These are phyloP conservation scores for Streptopelia turtur DNA, from an alignment of 2,797 vertebrate genomes.

Conservation along the genomic window DNA sequence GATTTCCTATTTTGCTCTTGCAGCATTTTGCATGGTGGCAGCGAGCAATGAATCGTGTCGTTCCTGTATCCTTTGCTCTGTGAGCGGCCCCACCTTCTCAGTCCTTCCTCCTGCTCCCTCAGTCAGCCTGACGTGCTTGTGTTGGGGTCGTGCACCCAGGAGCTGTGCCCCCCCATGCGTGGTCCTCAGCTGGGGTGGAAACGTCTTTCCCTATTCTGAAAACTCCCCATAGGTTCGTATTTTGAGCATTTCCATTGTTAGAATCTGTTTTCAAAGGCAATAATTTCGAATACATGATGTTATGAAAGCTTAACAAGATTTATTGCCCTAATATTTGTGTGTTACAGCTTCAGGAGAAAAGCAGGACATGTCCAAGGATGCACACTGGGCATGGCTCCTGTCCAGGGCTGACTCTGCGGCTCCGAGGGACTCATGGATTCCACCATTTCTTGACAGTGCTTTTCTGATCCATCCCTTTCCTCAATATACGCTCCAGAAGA, in stretches of 20 bases:
- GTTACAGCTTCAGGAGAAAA: background rate
- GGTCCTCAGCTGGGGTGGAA: background rate
- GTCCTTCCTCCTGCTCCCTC: background rate
- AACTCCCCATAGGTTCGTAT: background rate
- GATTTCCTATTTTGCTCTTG: background rate
- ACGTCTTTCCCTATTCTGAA: background rate
- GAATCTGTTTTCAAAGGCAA: background rate
- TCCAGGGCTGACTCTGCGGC: background rate
- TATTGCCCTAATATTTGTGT: background rate
- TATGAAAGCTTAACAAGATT: background rate
- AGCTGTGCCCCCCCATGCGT: background rate
- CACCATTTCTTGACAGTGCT: background rate
- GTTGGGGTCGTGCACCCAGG: background rate
- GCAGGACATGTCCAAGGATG: background rate
- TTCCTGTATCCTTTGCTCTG: background rate
- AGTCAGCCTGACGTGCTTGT: background rate
- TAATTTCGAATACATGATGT: background rate
- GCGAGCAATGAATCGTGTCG: background rate
- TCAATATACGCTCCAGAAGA: background rate
- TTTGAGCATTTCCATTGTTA: background rate
- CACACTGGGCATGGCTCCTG: background rate
- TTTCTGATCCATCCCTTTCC: background rate
- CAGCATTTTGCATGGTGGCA: background rate
- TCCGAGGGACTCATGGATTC: background rate
- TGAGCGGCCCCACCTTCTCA: background rate